Evolutionary conservation across 1,140 invertebrate species (phyloP), one percentile per base, ranked within the genome.

Genomic region (Conus ventricosus): DNA sequence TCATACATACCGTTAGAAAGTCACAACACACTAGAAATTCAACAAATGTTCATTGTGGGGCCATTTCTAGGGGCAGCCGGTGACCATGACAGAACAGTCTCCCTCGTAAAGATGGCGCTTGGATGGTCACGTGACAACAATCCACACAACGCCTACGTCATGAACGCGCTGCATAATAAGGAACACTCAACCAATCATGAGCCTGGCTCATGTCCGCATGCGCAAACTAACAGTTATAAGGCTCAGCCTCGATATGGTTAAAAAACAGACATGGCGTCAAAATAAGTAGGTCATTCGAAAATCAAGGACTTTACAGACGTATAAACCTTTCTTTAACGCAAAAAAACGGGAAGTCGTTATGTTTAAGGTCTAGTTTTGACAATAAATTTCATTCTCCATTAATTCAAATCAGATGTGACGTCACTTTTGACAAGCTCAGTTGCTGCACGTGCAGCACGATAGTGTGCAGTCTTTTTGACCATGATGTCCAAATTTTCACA

Each of bases 131-230:
- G 85, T 87, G 85, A 87, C 75, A 55, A 27, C 71, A 87, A 87
- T 87, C 85, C 85, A 75, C 85, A 87, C 85, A 54, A 78, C 85
- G 85, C 85, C 85, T 87, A 87, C 85, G 85, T 87, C 85, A 87
- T 39, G 54, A 87, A 87, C 75, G 71, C 85, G 71, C 71, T 57
- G 85, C 85, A 87, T 87, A 87, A 87, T 87, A 71, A 87, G 85
- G 51, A 87, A 87, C 20, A 71, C 71, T 87, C 85, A 57, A 17
- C 85, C 85, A 87, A 87, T 78, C 85, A 27, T 67, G n/a, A 75
- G 17, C n/a, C 85, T 17, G 23, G 11, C 71, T 78, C 53, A 17
- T 3, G 15, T 87, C n/a, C 71, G 75, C 85, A 87, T 87, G 85
- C 85, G 85, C 85, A 87, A 55, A 55, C 27, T n/a, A n/a, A 23